Base-by-base conservation (phyloP, 2,797 vertebrate species). In the Galaxias olidus region DNA sequence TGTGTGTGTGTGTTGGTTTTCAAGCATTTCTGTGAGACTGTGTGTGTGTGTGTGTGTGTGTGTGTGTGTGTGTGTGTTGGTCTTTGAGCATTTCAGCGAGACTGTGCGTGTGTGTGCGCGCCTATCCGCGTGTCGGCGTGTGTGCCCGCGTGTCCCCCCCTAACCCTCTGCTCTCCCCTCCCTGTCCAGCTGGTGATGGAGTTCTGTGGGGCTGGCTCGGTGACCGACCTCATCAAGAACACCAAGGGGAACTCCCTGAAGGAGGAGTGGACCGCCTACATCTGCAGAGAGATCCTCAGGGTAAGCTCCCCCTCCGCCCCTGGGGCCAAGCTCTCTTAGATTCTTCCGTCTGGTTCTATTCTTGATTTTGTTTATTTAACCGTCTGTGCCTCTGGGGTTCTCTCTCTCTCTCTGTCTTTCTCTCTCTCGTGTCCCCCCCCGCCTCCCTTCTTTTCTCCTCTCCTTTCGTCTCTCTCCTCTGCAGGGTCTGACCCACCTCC, bases 401-500 rank as follows among this genome's bases (percentile, higher is more conserved):
- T 48, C n/a, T 58, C 12, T 41, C 20, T 44, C 10, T 57, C 19
- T 30, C 17, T 12, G 3, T 1, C 12, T 47, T 53, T 30, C 17
- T 61, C 20, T 69, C 10, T 61, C 0, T 51, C 18, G 53, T n/a
- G 20, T 15, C 12, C 0, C 30, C 52, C 56, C 8, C n/a, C 30
- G 40, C 9, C 41, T 20, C 17, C 42, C 41, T 40, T n/a, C 43
- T 19, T 53, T 74, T 57, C 63, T 59, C 72, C 56, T 73, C 43
- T n/a, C n/a, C 52, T 15, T 66, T 57, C 76, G 53, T 78, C 66
- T 62, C 70, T 79, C 59, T 63, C 30, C 20, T 79, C 71, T 79
- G 67, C 83, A 98, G 97, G 97, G 97, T 76, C 93, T 99, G 89
- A 94, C 92, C 90, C 97, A 99, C 88, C 95, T 99, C 80, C 97